Evolutionary conservation across 1,140 invertebrate genomes (phyloP).

Genomic region (Sinonovacula constricta): DNA sequence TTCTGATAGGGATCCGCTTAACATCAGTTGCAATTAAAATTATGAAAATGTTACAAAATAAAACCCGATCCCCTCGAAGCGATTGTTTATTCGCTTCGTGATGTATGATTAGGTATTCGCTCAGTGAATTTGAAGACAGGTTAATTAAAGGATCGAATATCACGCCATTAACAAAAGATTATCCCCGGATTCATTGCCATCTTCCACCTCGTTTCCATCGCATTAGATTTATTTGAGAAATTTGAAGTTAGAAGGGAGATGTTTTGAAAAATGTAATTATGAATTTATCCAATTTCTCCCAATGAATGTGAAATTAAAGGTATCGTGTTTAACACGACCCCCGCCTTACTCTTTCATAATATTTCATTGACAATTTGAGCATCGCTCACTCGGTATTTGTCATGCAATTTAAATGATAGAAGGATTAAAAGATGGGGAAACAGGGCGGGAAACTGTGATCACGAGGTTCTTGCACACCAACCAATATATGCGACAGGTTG

Average conservation of each 20-base stretch:
- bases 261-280: conserved; percentile 32
- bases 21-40: conserved; percentile 15
- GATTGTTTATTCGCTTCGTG: neutral
- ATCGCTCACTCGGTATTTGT: too few species aligned
- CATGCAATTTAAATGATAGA: too few species aligned
- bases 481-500: conserved; percentile 13
- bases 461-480: conserved; percentile 9
- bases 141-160: conserved; percentile 34
- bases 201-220: conserved; percentile 26
- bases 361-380: too few species aligned
- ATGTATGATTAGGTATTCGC: conserved; percentile 7
- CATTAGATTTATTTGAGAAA: conserved; percentile 41
- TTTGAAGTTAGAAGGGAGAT: conserved; percentile 22
- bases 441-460: too few species aligned
- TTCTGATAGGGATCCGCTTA: neutral
- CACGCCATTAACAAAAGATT: conserved; percentile 26
- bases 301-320: neutral
- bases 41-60: conserved; percentile 36
- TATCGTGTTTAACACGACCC: neutral
- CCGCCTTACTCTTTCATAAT: neutral
- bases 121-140: conserved; percentile 1
- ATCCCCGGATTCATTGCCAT: conserved; percentile 25
- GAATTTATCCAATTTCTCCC: conserved; percentile 38
- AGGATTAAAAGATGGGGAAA: too few species aligned
- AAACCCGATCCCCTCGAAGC: conserved; percentile 24